phyloP scores from a whole-genome alignment of 2,888 invertebrate species.

The Pecten maximus region DNA sequence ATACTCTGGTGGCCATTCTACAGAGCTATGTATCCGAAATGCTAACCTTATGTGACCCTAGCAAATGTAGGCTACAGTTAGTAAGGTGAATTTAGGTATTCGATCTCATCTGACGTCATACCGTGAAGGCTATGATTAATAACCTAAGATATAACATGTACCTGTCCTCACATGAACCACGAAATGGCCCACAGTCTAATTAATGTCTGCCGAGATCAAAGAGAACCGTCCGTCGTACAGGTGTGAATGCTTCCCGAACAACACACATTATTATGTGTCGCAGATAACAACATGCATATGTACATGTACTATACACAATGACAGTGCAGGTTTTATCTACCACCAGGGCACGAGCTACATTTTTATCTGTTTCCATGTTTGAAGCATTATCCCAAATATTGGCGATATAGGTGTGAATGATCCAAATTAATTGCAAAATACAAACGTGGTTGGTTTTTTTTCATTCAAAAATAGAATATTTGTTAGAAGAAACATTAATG shows the following conservation, averaged over 20 bases:
- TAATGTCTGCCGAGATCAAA: conserved; percentile 8
- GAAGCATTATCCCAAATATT: no score
- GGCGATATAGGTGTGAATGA: no score
- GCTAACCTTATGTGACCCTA: no score
- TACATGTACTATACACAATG: background rate
- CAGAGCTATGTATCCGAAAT: background rate
- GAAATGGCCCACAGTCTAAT: background rate
- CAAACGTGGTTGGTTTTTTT: no score
- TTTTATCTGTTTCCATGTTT: no score
- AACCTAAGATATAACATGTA: background rate
- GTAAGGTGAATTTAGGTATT: no score
- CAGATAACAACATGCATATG: background rate
- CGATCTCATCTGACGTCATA: no score
- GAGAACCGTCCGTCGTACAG: background rate
- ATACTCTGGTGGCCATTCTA: background rate
- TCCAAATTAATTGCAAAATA: no score
- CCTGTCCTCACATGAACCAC: background rate
- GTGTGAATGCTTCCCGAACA: background rate
- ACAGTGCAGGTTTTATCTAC: background rate
- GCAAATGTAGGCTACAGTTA: no score
- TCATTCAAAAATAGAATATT: no score
- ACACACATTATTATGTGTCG: background rate
- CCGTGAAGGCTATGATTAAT: background rate
- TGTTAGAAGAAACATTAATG: no score
- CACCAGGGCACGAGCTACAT: no score